Base-by-base conservation (phyloP, 2,888 invertebrate species). In the Drosophila mimica region DNA sequence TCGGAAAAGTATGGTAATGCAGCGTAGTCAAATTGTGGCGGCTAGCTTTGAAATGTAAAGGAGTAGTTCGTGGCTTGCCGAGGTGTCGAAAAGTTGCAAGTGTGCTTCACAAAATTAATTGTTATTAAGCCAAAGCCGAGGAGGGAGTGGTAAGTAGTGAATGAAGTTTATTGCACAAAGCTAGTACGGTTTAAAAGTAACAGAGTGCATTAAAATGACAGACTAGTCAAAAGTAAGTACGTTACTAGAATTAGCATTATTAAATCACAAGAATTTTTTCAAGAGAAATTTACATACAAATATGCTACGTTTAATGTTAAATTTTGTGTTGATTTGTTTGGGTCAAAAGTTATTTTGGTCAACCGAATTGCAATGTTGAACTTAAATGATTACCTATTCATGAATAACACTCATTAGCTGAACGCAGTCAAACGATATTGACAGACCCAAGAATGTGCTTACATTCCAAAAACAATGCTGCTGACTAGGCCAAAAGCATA, bases 351-450 rank as follows among this genome's bases (percentile, higher is more conserved):
- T 33, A 38, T 25, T 28, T 68, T 36, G 31, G 46, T n/a, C 30
- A 52, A 33, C n/a, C 51, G 38, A 40, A 49, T 17, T 51, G 52
- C 52, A 70, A 64, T 25, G 51, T 28, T 40, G 34, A 64, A 82
- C 54, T 73, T 62, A 70, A 76, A 57, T 62, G 73, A 86, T 80
- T 83, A 59, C 51, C 71, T 62, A 64, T 70, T 67, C 77, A 80
- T 86, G 76, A 80, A 70, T 81, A 71, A 86, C 70, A 70, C 58
- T 59, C 81, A 89, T 89, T 87, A 83, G 81, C 67, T 34, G 56
- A 46, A 38, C 40, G 28, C 34, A 61, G 30, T 43, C 33, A 28
- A 58, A 20, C 31, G 30, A 54, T 38, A 46, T 46, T 63, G 48
- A 53, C 28, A 46, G 43, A 34, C 34, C 43, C 59, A 30, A 25